Evolutionary conservation across 64 coral and sea anemone genomes (phyloP), one percentile per base, ranked within the genome.

Genomic region (Actinia tenebrosa): DNA sequence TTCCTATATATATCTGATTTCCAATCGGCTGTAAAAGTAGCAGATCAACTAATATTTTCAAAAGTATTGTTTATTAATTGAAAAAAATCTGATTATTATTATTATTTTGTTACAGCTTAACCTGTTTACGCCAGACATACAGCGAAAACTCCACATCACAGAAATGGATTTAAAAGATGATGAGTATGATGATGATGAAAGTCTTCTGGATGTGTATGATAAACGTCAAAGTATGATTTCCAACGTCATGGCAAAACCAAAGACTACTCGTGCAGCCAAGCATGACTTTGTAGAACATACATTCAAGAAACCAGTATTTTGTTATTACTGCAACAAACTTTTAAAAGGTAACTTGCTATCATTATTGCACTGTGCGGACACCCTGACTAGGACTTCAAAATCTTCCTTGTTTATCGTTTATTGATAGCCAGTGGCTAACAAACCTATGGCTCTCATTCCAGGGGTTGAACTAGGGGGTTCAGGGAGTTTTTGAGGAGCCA

Each of bases 201-300:
- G 72, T 55, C 86, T 96, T 0, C 15, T 84, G 1, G 78, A 80
- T 16, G 77, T 84, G 54, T 62, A 93, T 15, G 90, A 89, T 42
- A 96, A 93, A 60, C 42, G 94, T 44, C 91, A 90, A 37, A 96
- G 91, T 45, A 85, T 92, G 4, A 62, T 93, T 45, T 71, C 66
- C 17, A 54, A 45, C n/a, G 80, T 30, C 7, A 88, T 60, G 80
- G 80, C 84, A 6, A 96, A 93, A n/a, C 88, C 88, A 64, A 90
- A 89, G 78, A 93, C 86, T 18, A 84, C 80, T 37, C 77, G 90
- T 4, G 78, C 85, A 80, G 90, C 84, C 3, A 78, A 92, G 43
- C 94, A 96, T 46, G 86, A 96, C 87, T 96, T 96, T 86, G 94
- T 93, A 23, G 94, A 96, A 22, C 94, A 96, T 71, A 90, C 80